A percentile compares a stretch with the other conserved stretches of the same genome.
Evolutionary conservation across 2,888 invertebrate genomes (phyloP).

Genomic region (Drosophila demipolita): DNA sequence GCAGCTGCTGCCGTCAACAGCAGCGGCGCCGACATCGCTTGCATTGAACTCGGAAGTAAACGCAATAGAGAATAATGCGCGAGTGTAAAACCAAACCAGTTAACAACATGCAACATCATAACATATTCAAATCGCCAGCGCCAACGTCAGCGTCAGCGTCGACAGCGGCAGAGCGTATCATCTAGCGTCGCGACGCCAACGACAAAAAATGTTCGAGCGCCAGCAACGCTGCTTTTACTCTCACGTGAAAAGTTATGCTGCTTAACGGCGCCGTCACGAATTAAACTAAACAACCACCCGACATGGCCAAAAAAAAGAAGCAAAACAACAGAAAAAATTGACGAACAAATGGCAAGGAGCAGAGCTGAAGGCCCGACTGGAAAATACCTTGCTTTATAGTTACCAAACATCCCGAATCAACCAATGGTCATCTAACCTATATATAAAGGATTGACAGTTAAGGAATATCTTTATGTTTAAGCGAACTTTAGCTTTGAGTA

Average conservation of each 20-base stretch:
- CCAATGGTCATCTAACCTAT: too few relatives aligned
- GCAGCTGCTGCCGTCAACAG: conserved; percentile 26
- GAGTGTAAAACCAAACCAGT: conserved; percentile 70
- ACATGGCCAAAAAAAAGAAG: conserved; percentile 32
- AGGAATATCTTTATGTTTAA: neutral
- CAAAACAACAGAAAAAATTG: conserved; percentile 12
- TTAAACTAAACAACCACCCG: conserved; percentile 76
- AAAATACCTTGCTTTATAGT: conserved; percentile 25
- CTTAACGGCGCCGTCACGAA: conserved; percentile 67
- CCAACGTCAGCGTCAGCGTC: conserved; percentile 27
- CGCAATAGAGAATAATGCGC: conserved; percentile 73
- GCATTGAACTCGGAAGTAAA: conserved; percentile 81
- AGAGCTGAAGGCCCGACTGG: conserved; percentile 12
- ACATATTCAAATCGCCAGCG: conserved; percentile 73
- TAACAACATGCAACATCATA: conserved; percentile 73
- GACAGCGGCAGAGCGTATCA: conserved; percentile 37
- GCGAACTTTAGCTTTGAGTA: neutral
- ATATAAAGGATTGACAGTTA: neutral
- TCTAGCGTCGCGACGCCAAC: conserved; percentile 33
- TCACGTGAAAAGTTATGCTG: conserved; percentile 72
- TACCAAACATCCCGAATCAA: neutral
- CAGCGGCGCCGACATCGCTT: conserved; percentile 47
- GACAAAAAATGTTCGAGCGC: conserved; percentile 20
- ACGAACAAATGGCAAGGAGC: conserved; percentile 20
- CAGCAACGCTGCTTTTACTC: conserved; percentile 68